Base-by-base conservation (phyloP, 2,888 invertebrate species). In the Xylota segnis region DNA sequence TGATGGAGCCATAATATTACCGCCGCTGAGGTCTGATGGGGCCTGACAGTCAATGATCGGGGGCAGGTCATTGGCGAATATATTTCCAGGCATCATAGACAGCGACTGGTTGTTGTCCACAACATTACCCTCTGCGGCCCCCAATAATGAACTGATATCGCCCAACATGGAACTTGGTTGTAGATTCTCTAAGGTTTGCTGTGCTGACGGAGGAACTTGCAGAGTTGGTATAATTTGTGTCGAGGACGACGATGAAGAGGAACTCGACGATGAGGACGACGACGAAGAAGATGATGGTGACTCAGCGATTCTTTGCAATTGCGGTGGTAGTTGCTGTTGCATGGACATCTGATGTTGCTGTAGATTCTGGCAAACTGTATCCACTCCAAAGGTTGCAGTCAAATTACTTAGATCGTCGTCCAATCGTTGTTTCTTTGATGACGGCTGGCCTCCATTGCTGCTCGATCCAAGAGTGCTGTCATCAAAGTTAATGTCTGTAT, bases 401-500 rank as follows among this genome's bases (percentile, higher is more conserved):
- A 82, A 71, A 56, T 56, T 77, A 12, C 18, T 86, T 0, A 82
- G 40, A 2, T 82, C 82, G 29, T 86, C 86, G 0, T 86, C 86
- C 0, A 86, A 18, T 0, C 86, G 65, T n/a, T 59, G 82, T 23
- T 86, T 86, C 18, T 86, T 86, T 10, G 66, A 65, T 2, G 68
- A 68, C 16, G 86, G 76, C 23, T 74, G 79, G 0, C 54, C 84
- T 7, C 50, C 59, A 40, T 75, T 84, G 18, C 59, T 71, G 7
- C 29, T 68, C 10, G 81, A 81, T 29, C 81, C 66, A 7, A 71
- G 59, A 1, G 68, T 56, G 84, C 90, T 91, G 70, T 91, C 91
- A 75, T 91, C 91, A 58, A 91, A 90, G 40, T 89, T 89, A 52
- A 90, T 89, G 27, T 90, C 90, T 2, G 90, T 83, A 65, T 90